Base-by-base conservation (phyloP, 2,888 invertebrate genomes). In the Synergus itoensis region DNA sequence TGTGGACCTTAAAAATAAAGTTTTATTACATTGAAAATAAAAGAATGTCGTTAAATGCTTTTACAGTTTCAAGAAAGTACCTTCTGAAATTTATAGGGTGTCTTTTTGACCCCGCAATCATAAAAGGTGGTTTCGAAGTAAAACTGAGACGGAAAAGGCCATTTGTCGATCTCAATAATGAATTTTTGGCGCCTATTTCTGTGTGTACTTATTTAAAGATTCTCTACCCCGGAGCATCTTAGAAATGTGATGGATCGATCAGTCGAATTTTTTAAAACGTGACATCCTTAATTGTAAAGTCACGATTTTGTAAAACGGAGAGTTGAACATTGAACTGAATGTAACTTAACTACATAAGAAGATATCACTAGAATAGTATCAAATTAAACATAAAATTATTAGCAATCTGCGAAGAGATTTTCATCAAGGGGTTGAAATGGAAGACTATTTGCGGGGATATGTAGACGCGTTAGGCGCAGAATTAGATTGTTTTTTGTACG, bases 401-500 rank as follows among this genome's bases (percentile, higher is more conserved):
- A 28, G 48, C n/a, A 12, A 40, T 53, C 48, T 53, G 11, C 45
- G 21, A 69, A 36, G 36, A 53, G n/a, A 73, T n/a, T 4, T 28
- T 4, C 48, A 45, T 16, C 9, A 48, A 45, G 28, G 7, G 48
- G 28, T 12, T 14, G 18, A 48, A 36, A 28, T 11, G 28, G n/a
- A n/a, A n/a, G 16, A n/a, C 9, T 45, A 28, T 69, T 48, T 73
- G 40, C 73, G 48, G 73, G 18, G 48, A 53, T 73, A 40, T 36
- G 36, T 36, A 16, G 69, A 69, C 48, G 48, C 16, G 53, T 73
- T 16, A 36, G 36, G 36, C 73, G 40, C 73, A 73, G 36, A 53
- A 16, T 73, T 36, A 73, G 36, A 9, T 73, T 73, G 73, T 73
- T 73, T 73, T 69, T 73, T 73, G 53, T 53, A 53, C 73, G 53